Conservation (phyloP, 2,888 invertebrate genomes). For the Machimus atricapillus region DNA sequence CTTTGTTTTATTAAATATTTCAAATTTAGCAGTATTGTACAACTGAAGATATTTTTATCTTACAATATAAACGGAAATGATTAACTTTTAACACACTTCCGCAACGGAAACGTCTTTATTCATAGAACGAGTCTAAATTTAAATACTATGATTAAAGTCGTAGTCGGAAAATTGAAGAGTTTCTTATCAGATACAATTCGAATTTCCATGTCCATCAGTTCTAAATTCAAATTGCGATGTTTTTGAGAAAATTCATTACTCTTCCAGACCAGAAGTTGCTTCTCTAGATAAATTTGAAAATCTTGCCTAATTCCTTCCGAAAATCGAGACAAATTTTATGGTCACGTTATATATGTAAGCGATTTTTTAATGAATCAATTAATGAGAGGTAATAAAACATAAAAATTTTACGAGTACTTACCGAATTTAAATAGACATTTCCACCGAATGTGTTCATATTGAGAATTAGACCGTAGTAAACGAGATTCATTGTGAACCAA, state of each 20-base stretch:
- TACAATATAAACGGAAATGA: not conserved
- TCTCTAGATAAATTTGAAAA: too few relatives aligned
- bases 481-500: slow-evolving; percentile 74
- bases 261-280: too few relatives aligned
- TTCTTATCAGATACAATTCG: too few relatives aligned
- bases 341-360: too few relatives aligned
- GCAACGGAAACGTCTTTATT: not conserved
- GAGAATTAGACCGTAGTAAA: slow-evolving; percentile 68
- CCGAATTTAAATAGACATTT: slow-evolving; percentile 76
- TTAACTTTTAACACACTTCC: not conserved
- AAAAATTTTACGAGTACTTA: slow-evolving; percentile 58
- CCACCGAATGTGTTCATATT: slow-evolving; percentile 79
- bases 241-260: too few relatives aligned
- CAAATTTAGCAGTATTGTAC: not conserved
- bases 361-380: not conserved
- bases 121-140: not conserved
- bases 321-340: not conserved
- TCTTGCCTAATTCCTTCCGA: not conserved
- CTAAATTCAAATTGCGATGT: too few relatives aligned
- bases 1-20: not conserved
- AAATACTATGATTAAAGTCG: not conserved
- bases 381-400: too few relatives aligned
- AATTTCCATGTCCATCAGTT: too few relatives aligned
- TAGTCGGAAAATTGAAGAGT: too few relatives aligned
- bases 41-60: not conserved